These are phyloP conservation scores for Cepphus grylle DNA, from an alignment of 2,113 vertebrate species.

Conservation along the genomic window DNA sequence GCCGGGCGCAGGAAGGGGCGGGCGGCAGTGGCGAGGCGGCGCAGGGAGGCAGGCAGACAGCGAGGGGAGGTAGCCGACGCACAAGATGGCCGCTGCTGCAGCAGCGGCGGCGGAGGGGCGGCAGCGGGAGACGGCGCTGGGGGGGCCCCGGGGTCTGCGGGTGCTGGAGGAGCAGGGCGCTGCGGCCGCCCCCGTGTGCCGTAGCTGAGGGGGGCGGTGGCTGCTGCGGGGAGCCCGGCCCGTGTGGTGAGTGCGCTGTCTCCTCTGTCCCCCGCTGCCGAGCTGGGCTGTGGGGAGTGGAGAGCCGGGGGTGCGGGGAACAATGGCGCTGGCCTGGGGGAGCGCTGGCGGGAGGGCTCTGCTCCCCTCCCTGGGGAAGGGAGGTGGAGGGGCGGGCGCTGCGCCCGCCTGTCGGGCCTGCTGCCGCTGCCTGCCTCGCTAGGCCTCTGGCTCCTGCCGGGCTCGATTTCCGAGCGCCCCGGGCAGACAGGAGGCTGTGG, in stretches of 20 bases:
- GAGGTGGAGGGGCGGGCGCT: background rate
- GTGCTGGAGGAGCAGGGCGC: background rate
- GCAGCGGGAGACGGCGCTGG: constrained; percentile 41
- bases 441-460: constrained; percentile 59
- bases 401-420: background rate
- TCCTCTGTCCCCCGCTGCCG: background rate
- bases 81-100: constrained; percentile 81
- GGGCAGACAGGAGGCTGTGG: background rate
- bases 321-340: background rate
- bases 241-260: constrained; percentile 69
- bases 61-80: constrained; percentile 39
- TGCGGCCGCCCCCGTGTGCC: constrained; percentile 36
- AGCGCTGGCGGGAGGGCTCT: background rate
- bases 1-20: constrained; percentile 26
- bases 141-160: constrained; percentile 26
- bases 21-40: background rate
- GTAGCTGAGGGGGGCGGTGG: constrained; percentile 71
- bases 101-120: constrained; percentile 45
- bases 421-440: background rate
- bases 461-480: background rate
- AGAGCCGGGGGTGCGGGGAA: background rate
- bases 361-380: background rate
- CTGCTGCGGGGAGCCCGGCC: constrained; percentile 56
- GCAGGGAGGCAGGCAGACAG: background rate
- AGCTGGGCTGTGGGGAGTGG: background rate